Evolutionary conservation across 1,140 invertebrate genomes (phyloP).

Genomic region (Magallana ariakensis): DNA sequence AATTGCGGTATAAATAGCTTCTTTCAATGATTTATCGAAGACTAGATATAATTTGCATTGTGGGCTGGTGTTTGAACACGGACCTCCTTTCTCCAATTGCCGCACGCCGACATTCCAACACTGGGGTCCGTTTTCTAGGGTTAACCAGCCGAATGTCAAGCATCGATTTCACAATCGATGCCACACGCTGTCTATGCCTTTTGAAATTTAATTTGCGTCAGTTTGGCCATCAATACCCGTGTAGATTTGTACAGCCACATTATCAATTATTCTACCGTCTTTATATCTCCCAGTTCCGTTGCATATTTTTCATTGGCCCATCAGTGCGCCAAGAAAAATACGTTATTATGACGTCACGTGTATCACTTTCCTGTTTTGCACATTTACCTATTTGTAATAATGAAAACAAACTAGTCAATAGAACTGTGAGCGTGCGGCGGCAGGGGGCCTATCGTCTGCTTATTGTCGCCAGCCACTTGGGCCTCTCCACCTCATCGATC

Average conservation of each 20-base stretch:
- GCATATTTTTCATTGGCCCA: neutral
- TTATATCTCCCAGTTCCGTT: neutral
- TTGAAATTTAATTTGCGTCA: slow-evolving; percentile 35
- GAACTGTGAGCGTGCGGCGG: neutral
- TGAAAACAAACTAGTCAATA: slow-evolving; percentile 8
- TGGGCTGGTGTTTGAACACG: neutral
- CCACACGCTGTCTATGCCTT: slow-evolving; percentile 10
- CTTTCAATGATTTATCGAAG: neutral
- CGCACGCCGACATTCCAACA: neutral
- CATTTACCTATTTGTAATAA: neutral
- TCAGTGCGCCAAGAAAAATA: neutral
- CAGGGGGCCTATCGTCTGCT: neutral
- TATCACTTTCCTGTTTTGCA: neutral
- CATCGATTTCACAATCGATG: slow-evolving; percentile 18
- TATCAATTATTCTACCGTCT: slow-evolving; percentile 4
- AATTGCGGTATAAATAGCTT: neutral
- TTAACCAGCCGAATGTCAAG: slow-evolving; percentile 22
- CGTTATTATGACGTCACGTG: neutral
- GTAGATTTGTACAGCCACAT: neutral
- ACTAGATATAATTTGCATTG: neutral
- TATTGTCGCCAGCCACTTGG: neutral
- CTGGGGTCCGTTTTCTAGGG: neutral
- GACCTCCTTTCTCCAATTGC: neutral
- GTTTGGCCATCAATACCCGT: neutral
- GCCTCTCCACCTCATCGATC: neutral